These are phyloP conservation scores for Geotrypetes seraphini DNA, from an alignment of 2,797 vertebrate species.

Conservation along the genomic window DNA sequence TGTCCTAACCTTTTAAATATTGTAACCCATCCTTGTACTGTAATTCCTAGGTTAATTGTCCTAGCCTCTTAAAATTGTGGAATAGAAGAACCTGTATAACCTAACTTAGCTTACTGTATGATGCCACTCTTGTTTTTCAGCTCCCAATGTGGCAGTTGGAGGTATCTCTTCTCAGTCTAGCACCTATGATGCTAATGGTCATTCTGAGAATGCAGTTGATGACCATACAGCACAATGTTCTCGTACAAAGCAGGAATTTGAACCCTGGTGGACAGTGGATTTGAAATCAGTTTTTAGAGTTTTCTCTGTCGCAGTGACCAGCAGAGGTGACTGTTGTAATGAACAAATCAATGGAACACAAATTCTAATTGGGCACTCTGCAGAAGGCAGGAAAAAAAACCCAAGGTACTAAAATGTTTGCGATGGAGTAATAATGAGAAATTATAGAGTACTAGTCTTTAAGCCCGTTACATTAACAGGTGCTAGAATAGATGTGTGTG, in stretches of 20 bases:
- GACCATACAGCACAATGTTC: conserved; percentile 5
- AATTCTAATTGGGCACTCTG: conserved; percentile 14
- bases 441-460: too few relatives aligned
- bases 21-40: too few relatives aligned
- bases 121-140: background rate
- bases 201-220: conserved; percentile 1
- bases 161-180: conserved; percentile 1
- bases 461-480: too few relatives aligned
- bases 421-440: too few relatives aligned
- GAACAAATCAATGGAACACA: conserved; percentile 2
- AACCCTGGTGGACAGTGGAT: conserved; percentile 16
- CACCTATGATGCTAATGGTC: conserved; percentile 1
- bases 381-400: conserved; percentile 9
- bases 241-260: conserved; percentile 1
- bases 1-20: too few relatives aligned
- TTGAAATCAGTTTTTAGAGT: conserved; percentile 7
- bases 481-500: too few relatives aligned
- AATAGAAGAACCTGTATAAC: too few relatives aligned
- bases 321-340: background rate
- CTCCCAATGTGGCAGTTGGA: background rate
- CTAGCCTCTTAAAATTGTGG: too few relatives aligned
- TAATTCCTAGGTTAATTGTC: too few relatives aligned
- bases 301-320: conserved; percentile 13
- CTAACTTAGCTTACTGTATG: too few relatives aligned
- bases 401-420: too few relatives aligned